phyloP scores from a whole-genome alignment of 2,113 vertebrate genomes.

The Rhagologus leucostigma region DNA sequence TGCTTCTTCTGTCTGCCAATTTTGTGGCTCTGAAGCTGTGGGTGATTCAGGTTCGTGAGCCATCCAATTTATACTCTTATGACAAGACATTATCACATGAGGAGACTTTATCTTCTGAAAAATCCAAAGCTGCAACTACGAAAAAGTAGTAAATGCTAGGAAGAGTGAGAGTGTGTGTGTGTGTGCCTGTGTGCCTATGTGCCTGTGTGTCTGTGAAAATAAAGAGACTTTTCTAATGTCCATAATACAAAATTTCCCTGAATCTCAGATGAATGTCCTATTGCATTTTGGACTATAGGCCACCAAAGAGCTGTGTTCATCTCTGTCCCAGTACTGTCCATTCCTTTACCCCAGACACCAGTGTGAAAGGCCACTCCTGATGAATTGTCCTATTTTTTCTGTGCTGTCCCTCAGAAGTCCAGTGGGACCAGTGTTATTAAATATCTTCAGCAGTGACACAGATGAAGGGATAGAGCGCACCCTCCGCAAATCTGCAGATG shows the following conservation, averaged over 20 bases:
- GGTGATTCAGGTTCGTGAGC: neutral
- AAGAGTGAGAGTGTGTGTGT: neutral
- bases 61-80: neutral
- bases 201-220: neutral
- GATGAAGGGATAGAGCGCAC: neutral
- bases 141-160: neutral
- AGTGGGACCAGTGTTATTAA: neutral
- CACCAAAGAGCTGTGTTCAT: neutral
- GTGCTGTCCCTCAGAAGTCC: neutral
- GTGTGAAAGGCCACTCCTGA: neutral
- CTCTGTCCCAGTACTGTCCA: neutral
- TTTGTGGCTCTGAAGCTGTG: neutral
- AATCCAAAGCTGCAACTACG: neutral
- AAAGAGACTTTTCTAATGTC: neutral
- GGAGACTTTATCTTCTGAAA: neutral
- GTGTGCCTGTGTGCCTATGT: no score
- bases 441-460: neutral
- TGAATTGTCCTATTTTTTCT: neutral
- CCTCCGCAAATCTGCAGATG: neutral
- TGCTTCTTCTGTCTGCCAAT: neutral
- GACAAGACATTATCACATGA: neutral
- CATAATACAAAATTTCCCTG: neutral
- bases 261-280: neutral
- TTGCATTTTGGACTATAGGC: rapidly evolving
- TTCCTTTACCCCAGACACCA: rapidly evolving